Percentiles rank a stretch among this genome's conserved stretches.
These are phyloP conservation scores for Dicaeum eximium DNA, from an alignment of 2,113 vertebrate species.

Conservation along the genomic window DNA sequence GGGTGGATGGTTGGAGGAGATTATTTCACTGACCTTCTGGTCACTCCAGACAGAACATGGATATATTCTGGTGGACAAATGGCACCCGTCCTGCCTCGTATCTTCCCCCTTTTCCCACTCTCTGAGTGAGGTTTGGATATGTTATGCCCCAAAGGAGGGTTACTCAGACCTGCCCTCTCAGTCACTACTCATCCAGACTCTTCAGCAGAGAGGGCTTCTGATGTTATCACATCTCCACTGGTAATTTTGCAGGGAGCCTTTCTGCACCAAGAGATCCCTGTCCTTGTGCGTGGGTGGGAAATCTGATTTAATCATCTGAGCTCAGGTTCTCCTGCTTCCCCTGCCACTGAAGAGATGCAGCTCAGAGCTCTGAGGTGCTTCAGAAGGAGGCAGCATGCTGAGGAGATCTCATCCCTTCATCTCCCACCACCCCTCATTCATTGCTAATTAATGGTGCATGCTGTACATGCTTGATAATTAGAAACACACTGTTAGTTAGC, in stretches of 20 bases:
- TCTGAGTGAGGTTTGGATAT: background rate
- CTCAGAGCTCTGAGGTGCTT: background rate
- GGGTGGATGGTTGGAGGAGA: background rate
- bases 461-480: slow-evolving; percentile 5
- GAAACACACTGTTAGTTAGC: background rate
- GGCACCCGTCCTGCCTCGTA: accelerated
- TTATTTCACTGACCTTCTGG: background rate
- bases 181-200: background rate
- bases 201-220: background rate
- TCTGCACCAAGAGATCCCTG: background rate
- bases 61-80: background rate
- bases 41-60: background rate
- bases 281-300: background rate
- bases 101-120: background rate
- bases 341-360: background rate
- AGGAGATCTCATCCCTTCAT: background rate
- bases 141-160: background rate
- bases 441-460: slow-evolving; percentile 29
- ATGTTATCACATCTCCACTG: background rate
- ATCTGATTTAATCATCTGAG: slow-evolving; percentile 1
- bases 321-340: background rate
- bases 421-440: slow-evolving; percentile 20
- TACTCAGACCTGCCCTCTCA: background rate
- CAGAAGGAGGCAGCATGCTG: slow-evolving; percentile 5
- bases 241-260: background rate